Conservation (phyloP, 2,888 invertebrate species). For the Sericinus montela region DNA sequence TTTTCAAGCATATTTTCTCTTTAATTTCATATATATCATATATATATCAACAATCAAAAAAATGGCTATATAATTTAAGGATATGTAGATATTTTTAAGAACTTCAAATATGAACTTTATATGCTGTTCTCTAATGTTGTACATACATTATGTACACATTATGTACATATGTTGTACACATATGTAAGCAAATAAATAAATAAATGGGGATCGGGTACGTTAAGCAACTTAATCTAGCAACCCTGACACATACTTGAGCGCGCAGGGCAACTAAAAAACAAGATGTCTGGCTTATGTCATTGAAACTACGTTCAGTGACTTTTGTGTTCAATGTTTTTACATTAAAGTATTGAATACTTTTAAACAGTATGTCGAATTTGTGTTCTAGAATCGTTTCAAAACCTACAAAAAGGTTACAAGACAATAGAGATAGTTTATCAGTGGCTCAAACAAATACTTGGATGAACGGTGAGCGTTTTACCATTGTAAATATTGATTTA, state of each 20-base stretch:
- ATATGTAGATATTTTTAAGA: too few species aligned
- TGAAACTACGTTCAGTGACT: conserved; percentile 16
- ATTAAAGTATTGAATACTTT: conserved; percentile 20
- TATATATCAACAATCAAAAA: too few species aligned
- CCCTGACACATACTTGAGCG: not conserved
- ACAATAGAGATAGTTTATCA: conserved; percentile 84
- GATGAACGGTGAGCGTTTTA: conserved; percentile 88
- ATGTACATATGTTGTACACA: too few species aligned
- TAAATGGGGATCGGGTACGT: too few species aligned
- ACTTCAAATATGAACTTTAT: too few species aligned
- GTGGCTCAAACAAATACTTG: conserved; percentile 91
- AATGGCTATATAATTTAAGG: too few species aligned
- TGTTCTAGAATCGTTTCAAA: conserved; percentile 87
- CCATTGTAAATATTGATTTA: conserved; percentile 35
- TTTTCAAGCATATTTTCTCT: too few species aligned
- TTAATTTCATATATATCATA: too few species aligned
- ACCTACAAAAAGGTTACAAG: conserved; percentile 87
- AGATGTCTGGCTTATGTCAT: conserved; percentile 30
- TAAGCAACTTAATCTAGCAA: too few species aligned
- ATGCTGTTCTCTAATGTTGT: too few species aligned
- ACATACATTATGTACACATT: too few species aligned
- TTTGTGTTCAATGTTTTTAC: conserved; percentile 21
- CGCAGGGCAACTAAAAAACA: conserved; percentile 18
- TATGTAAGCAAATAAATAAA: too few species aligned
- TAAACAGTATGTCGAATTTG: conserved; percentile 83